A percentile compares a stretch with the other conserved stretches of the same genome.
These are phyloP conservation scores for Phalacrocorax aristotelis DNA, from an alignment of 2,113 vertebrate genomes.

Conservation along the genomic window DNA sequence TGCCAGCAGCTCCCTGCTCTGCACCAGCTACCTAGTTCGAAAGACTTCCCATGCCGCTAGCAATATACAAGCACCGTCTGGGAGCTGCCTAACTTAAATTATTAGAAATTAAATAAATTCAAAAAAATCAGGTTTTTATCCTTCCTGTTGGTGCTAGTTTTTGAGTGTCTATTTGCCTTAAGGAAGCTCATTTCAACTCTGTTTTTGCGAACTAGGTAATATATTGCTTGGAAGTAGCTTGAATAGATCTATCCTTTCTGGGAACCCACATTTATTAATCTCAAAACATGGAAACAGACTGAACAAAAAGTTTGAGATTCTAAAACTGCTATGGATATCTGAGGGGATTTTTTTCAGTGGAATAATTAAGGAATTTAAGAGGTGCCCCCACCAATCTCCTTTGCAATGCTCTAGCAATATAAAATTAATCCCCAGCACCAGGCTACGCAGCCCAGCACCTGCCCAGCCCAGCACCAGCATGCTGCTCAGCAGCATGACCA, in stretches of 20 bases:
- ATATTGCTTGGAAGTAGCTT: background rate
- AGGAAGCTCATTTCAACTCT: background rate
- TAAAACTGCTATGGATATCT: background rate
- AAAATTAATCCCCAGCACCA: background rate
- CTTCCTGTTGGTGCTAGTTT: background rate
- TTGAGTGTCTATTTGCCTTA: background rate
- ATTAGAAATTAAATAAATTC: background rate
- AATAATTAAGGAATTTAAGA: background rate
- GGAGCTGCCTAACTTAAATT: background rate
- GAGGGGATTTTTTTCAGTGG: background rate
- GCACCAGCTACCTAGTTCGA: background rate
- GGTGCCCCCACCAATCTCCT: background rate
- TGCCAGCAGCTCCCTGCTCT: background rate
- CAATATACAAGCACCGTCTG: background rate
- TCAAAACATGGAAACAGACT: background rate
- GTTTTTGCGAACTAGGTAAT: background rate
- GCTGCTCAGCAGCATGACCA: background rate
- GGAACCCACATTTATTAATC: background rate
- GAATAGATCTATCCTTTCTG: background rate
- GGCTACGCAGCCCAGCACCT: background rate
- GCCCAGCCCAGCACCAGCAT: background rate
- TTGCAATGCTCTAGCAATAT: background rate
- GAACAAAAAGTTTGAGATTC: background rate
- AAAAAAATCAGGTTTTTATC: background rate
- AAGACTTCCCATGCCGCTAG: background rate